These are phyloP conservation scores for Xestia ashworthii DNA, from an alignment of 2,888 invertebrate species.

Conservation along the genomic window DNA sequence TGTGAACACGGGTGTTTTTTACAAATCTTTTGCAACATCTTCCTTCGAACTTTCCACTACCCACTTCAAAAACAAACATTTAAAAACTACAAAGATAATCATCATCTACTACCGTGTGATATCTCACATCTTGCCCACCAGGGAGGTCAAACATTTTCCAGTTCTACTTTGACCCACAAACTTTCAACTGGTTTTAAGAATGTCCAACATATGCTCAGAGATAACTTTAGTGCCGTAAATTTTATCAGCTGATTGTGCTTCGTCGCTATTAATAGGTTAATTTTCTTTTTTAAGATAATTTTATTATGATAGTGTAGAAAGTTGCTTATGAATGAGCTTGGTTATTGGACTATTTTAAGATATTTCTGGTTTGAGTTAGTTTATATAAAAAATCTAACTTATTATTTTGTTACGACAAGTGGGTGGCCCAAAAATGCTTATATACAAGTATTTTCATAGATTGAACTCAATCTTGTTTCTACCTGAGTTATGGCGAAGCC, in stretches of 20 bases:
- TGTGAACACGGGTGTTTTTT: too few relatives aligned
- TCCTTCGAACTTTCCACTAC: not conserved
- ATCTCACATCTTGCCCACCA: slow-evolving; percentile 40
- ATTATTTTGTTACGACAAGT: not conserved
- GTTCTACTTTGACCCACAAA: slow-evolving; percentile 59
- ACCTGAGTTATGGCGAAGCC: too few relatives aligned
- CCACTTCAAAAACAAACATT: not conserved
- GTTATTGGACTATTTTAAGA: slow-evolving; percentile 1
- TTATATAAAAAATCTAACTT: not conserved
- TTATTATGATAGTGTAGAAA: slow-evolving; percentile 56
- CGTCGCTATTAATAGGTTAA: slow-evolving; percentile 59
- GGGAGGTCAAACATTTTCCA: slow-evolving; percentile 56
- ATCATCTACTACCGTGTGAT: slow-evolving; percentile 44
- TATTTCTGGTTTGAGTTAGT: not conserved
- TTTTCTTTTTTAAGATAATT: slow-evolving; percentile 57
- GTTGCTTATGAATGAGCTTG: slow-evolving; percentile 41
- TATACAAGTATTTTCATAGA: not conserved
- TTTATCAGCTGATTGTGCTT: slow-evolving; percentile 66
- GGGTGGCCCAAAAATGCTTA: not conserved
- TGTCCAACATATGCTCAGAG: slow-evolving; percentile 51
- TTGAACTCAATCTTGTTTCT: not conserved
- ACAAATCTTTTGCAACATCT: not conserved
- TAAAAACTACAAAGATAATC: slow-evolving; percentile 30
- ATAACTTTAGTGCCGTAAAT: slow-evolving; percentile 60
- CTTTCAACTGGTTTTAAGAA: slow-evolving; percentile 59